Conservation (phyloP, 2,797 vertebrate species). For the Chelon labrosus region DNA sequence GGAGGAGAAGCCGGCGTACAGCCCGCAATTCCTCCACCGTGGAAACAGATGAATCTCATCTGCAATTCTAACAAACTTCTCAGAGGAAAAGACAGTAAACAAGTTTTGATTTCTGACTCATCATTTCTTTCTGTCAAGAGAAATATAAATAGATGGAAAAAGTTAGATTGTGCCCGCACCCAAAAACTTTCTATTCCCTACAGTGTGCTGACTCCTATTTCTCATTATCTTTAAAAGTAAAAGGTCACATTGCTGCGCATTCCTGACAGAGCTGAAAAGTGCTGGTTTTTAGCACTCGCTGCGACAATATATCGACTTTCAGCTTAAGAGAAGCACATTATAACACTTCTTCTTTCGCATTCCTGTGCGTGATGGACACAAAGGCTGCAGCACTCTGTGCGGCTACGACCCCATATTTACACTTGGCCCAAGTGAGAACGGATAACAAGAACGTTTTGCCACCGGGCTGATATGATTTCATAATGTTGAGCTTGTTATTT, state of each 20-base stretch:
- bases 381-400: not conserved
- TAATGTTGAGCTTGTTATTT: not conserved
- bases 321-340: slow-evolving; percentile 7
- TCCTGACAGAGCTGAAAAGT: slow-evolving; percentile 19
- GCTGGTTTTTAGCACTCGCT: not conserved
- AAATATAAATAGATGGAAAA: slow-evolving; percentile 25
- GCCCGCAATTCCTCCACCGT: not conserved
- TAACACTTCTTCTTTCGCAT: not conserved
- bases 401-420: not conserved
- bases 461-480: not conserved
- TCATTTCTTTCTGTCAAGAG: slow-evolving; percentile 5
- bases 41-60: slow-evolving; percentile 19
- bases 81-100: not conserved
- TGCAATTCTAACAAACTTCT: slow-evolving; percentile 3
- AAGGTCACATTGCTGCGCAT: slow-evolving; percentile 40
- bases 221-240: slow-evolving; percentile 42
- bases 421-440: not conserved
- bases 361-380: not conserved
- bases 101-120: slow-evolving; percentile 28
- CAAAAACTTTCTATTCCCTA: not conserved
- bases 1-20: not conserved
- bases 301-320: slow-evolving; percentile 16
- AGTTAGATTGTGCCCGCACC: not conserved
- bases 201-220: slow-evolving; percentile 13
- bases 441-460: slow-evolving; percentile 26